Evolutionary conservation across 2,888 invertebrate species (phyloP).

Genomic region (Trachelus stipa): DNA sequence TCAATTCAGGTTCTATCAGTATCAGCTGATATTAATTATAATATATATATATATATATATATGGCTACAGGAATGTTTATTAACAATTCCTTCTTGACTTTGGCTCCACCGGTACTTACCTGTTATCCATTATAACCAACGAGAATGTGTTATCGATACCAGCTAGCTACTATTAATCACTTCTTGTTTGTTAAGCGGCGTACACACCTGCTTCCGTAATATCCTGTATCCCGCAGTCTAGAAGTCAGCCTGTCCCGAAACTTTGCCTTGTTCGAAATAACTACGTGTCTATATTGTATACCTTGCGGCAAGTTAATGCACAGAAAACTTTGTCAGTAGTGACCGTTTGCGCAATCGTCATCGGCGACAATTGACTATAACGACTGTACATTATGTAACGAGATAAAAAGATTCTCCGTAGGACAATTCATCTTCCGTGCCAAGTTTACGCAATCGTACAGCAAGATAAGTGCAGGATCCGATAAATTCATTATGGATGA

Average conservation of each 20-base stretch:
- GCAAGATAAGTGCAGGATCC: not conserved
- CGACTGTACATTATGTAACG: not conserved
- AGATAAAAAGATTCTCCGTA: not conserved
- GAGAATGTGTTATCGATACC: slow-evolving; percentile 53
- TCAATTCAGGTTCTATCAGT: not conserved
- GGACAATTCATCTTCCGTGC: not conserved
- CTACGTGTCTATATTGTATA: not conserved
- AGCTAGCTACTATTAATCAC: slow-evolving; percentile 62
- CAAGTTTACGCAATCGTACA: not conserved
- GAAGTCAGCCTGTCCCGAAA: slow-evolving; percentile 14
- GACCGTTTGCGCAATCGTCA: not conserved
- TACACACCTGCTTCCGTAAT: slow-evolving; percentile 61
- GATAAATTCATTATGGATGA: not conserved
- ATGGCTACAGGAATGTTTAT: not conserved
- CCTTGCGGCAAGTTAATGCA: not conserved
- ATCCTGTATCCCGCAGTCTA: slow-evolving; percentile 40
- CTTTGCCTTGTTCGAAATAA: slow-evolving; percentile 1
- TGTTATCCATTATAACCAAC: not conserved
- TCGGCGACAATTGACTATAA: not conserved
- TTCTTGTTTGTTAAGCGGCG: slow-evolving; percentile 63
- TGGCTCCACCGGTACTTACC: not conserved
- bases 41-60: not conserved
- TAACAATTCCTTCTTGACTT: not conserved
- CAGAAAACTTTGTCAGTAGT: not conserved
- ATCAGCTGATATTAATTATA: not conserved